phyloP scores from a whole-genome alignment of 1,140 invertebrate species.

The Camponotus pennsylvanicus region DNA sequence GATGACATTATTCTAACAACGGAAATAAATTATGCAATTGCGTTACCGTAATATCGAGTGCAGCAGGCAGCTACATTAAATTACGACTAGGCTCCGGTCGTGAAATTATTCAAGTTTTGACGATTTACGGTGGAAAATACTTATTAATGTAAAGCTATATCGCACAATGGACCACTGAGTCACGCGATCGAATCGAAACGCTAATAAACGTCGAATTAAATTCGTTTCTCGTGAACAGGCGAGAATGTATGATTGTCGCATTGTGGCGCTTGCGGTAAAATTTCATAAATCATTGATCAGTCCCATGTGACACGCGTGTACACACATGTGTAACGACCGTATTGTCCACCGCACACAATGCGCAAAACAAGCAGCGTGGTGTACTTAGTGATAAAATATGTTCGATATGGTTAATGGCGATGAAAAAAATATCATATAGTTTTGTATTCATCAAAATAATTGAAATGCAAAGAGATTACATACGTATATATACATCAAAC shows the following conservation, averaged over 20 bases:
- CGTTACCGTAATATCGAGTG: background rate
- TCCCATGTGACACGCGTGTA: background rate
- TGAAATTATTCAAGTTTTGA: slow-evolving; percentile 13
- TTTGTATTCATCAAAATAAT: background rate
- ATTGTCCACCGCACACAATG: background rate
- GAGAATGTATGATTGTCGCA: background rate
- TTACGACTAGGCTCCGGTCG: background rate
- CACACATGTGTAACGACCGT: background rate
- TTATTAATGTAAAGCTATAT: background rate
- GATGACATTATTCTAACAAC: slow-evolving; percentile 16
- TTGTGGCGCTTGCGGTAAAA: slow-evolving; percentile 13
- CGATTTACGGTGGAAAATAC: background rate
- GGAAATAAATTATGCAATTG: background rate
- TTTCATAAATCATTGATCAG: slow-evolving; percentile 51
- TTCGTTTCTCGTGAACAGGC: background rate
- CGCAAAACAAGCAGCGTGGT: background rate
- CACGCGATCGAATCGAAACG: background rate
- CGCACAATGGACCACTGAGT: background rate
- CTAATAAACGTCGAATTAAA: slow-evolving; percentile 28
- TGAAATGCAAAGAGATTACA: background rate
- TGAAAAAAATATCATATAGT: background rate
- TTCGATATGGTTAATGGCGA: background rate
- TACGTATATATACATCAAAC: background rate
- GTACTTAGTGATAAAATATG: background rate
- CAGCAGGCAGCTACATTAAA: background rate